Percentiles rank a stretch among this genome's conserved stretches.
Conservation (phyloP, 2,888 invertebrate genomes). For the Spatulosminthurus flaviceps region DNA sequence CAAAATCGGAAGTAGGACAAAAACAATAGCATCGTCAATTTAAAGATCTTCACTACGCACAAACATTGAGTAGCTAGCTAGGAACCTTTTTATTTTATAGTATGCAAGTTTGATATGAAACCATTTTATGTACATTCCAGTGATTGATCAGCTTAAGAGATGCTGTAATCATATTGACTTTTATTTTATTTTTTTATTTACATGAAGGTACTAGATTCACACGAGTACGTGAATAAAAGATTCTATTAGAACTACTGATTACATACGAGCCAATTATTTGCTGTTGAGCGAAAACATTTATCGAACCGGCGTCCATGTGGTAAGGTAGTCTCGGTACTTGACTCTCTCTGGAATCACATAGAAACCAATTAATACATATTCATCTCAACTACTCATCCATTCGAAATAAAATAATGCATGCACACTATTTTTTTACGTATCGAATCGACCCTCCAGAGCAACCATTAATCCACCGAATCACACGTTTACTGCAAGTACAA, state of each 20-base stretch:
- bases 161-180: slow-evolving; percentile 27
- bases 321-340: slow-evolving; percentile 73
- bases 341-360: slow-evolving; percentile 66
- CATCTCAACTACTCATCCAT: too few relatives aligned
- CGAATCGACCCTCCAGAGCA: too few relatives aligned
- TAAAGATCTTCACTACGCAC: slow-evolving; percentile 31
- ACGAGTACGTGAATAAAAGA: slow-evolving; percentile 30
- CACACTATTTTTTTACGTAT: too few relatives aligned
- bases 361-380: too few relatives aligned
- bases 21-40: not conserved
- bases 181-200: slow-evolving; percentile 35
- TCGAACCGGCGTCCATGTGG: slow-evolving; percentile 76
- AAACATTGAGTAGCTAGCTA: slow-evolving; percentile 27
- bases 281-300: slow-evolving; percentile 65
- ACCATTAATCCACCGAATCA: too few relatives aligned
- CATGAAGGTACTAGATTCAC: slow-evolving; percentile 42
- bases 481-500: too few relatives aligned
- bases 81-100: slow-evolving; percentile 28
- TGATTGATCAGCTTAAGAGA: slow-evolving; percentile 21
- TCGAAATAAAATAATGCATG: too few relatives aligned
- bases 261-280: slow-evolving; percentile 7
- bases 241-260: slow-evolving; percentile 38
- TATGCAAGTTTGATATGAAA: slow-evolving; percentile 30
- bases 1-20: slow-evolving; percentile 58
- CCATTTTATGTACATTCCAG: slow-evolving; percentile 34